These are phyloP conservation scores for Frankliniella fusca DNA, from an alignment of 2,888 invertebrate species.

Conservation along the genomic window DNA sequence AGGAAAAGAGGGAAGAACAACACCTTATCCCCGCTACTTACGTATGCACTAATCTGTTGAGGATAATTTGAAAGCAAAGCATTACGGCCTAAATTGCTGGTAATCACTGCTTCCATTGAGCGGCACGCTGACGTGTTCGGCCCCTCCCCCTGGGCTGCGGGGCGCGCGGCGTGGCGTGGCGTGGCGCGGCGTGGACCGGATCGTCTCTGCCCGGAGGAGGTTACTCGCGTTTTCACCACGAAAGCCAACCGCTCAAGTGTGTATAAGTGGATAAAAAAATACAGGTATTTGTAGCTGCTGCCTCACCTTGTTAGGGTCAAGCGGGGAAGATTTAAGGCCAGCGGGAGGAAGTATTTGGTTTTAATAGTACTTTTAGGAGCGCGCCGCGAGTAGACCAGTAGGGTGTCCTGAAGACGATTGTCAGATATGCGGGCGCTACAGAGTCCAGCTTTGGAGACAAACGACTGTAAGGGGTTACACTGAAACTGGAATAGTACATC, in stretches of 20 bases:
- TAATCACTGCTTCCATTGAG: conserved; percentile 20
- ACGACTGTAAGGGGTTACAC: too few relatives aligned
- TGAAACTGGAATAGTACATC: too few relatives aligned
- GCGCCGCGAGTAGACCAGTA: too few relatives aligned
- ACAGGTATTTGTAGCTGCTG: too few relatives aligned
- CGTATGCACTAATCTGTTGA: conserved; percentile 22
- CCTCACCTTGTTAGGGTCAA: too few relatives aligned
- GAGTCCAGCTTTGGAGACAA: too few relatives aligned
- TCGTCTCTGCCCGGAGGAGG: not conserved
- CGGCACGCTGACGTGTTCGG: not conserved
- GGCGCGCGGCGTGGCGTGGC: not conserved
- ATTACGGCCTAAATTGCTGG: conserved; percentile 22
- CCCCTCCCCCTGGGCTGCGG: conserved; percentile 1
- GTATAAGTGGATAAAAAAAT: too few relatives aligned
- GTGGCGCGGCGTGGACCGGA: not conserved
- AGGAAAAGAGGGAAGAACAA: not conserved
- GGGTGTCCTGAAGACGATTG: too few relatives aligned
- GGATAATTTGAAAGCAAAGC: conserved; percentile 26
- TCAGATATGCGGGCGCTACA: too few relatives aligned
- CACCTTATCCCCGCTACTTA: conserved; percentile 9
- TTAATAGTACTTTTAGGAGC: not conserved
- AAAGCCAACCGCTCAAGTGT: not conserved
- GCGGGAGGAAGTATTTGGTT: too few relatives aligned
- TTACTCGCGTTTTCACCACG: not conserved
- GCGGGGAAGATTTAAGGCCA: too few relatives aligned